Percentiles rank a stretch among this genome's conserved stretches.
phyloP scores from a whole-genome alignment of 2,888 invertebrate genomes.

The Tetanocera ferruginea region DNA sequence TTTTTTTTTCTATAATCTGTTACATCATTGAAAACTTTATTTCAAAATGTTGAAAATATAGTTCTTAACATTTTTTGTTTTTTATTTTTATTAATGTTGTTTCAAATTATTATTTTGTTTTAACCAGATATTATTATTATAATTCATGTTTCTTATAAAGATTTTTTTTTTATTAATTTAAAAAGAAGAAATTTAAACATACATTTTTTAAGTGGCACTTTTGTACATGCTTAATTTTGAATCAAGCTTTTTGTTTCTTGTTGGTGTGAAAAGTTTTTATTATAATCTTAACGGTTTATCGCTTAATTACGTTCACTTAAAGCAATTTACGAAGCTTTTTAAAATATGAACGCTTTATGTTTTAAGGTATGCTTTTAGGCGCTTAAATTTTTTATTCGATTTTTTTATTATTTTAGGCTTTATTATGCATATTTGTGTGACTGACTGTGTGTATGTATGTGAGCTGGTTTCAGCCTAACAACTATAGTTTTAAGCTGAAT shows the following conservation, averaged over 20 bases:
- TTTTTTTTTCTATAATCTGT: not conserved
- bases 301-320: not conserved
- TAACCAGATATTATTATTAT: not conserved
- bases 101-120: not conserved
- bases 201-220: slow-evolving; percentile 51
- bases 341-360: too few relatives aligned
- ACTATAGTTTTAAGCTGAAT: not conserved
- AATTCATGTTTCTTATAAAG: not conserved
- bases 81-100: not conserved
- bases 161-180: slow-evolving; percentile 9
- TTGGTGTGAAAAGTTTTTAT: not conserved
- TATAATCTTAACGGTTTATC: not conserved
- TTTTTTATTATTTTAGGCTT: not conserved
- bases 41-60: too few relatives aligned
- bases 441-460: not conserved
- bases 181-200: slow-evolving; percentile 16
- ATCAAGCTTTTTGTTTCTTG: slow-evolving; percentile 1
- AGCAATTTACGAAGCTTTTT: not conserved
- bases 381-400: not conserved
- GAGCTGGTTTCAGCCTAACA: not conserved
- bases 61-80: not conserved
- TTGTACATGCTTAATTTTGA: slow-evolving; percentile 32
- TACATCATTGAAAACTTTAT: not conserved
- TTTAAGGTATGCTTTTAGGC: too few relatives aligned
- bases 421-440: not conserved